Base-by-base conservation (phyloP, 2,888 invertebrate species). In the Physocephala rufipes region DNA sequence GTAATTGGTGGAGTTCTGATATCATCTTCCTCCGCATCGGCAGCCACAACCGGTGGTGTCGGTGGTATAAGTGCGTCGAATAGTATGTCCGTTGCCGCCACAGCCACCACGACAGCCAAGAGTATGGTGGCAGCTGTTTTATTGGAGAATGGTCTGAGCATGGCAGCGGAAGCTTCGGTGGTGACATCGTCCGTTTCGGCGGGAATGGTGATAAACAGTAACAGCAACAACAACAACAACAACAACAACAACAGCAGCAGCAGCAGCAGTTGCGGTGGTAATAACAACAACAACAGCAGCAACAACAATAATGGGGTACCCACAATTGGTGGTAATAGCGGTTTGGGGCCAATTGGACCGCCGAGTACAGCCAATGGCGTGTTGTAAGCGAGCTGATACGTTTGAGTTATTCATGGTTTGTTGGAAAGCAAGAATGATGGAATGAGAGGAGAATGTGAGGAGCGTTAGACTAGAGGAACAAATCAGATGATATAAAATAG, bases 291-390 rank as follows among this genome's bases (percentile, higher is more conserved):
- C 28, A 76, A 71, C 68, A 72, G 71, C 67, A 75, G 69, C 63
- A 76, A 67, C 30, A 74, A 74, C 26, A 76, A 78, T 43, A 78
- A 80, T 74, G 77, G 78, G 9, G 73, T 75, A 24, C 76, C 78
- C 16, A 78, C 76, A 30, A 80, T 74, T 67, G 79, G 80, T 69
- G 82, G 82, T 49, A 80, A 74, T 70, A 79, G 80, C 71, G 82
- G 82, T 68, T 77, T 86, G 45, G 86, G 86, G 71, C 86, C 86
- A 67, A 86, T 86, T 71, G 86, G 86, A 67, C 86, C 86, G 72
- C 86, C 86, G 73, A 82, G 84, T 67, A 81, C 83, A 55, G 81
- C 81, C 72, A 86, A 86, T 76, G 84, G 85, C 71, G 84, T 86
- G 70, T 82, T 86, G 83, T 86, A 86, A 85, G 76, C 74, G 58